Percentiles rank a stretch among this genome's conserved stretches.
Conservation (phyloP, 2,888 invertebrate genomes). For the Mongoloraphidia duomilia region DNA sequence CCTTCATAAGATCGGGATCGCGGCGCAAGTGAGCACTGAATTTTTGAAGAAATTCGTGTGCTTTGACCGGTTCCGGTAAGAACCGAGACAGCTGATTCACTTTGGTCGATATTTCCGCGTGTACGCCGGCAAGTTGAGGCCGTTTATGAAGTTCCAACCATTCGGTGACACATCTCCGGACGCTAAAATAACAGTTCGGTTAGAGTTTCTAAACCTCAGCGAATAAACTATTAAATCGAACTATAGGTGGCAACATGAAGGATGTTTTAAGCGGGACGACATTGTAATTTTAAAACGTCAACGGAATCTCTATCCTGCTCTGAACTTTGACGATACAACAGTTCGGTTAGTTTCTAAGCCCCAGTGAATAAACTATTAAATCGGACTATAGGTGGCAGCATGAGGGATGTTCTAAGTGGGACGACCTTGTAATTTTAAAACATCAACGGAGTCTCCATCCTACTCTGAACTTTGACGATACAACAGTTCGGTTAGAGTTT, state of each 20-base stretch:
- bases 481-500: not conserved
- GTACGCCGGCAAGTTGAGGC: conserved; percentile 49
- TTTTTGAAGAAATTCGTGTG: conserved; percentile 72
- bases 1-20: conserved; percentile 52
- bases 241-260: too few species aligned
- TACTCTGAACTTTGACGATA: too few species aligned
- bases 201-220: not conserved
- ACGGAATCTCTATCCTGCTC: too few species aligned
- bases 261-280: too few species aligned
- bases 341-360: too few species aligned
- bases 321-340: too few species aligned
- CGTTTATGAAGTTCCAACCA: conserved; percentile 74
- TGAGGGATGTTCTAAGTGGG: too few species aligned
- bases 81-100: conserved; percentile 57
- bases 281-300: too few species aligned
- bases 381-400: too few species aligned
- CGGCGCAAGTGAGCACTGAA: conserved; percentile 67
- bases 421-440: too few species aligned
- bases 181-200: conserved; percentile 28
- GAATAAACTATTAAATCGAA: not conserved
- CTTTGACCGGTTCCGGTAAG: conserved; percentile 84
- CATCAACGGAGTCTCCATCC: too few species aligned
- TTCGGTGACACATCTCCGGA: conserved; percentile 70
- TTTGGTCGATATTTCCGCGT: conserved; percentile 58
- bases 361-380: too few species aligned